Evolutionary conservation across 2,797 vertebrate species (phyloP).

Genomic region (Diplodus puntazzo): DNA sequence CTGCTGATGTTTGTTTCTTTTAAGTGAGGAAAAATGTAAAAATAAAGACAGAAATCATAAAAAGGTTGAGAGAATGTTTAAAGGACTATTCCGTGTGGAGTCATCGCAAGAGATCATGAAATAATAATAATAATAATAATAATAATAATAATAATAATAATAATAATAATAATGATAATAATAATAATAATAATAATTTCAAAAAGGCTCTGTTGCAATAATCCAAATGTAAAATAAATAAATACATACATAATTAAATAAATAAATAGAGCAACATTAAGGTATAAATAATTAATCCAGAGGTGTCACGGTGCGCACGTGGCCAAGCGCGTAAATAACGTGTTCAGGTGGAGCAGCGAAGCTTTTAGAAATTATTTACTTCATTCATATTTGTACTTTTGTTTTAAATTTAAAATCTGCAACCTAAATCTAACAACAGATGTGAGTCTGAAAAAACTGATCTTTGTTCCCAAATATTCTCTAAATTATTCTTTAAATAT

Average conservation of each 20-base stretch:
- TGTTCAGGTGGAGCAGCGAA: background rate
- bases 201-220: background rate
- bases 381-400: background rate
- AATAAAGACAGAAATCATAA: background rate
- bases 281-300: background rate
- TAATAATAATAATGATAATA: too few relatives aligned
- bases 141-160: too few relatives aligned
- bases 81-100: slow-evolving; percentile 18
- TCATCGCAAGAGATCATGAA: background rate
- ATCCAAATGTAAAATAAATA: too few relatives aligned
- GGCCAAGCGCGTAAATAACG: background rate
- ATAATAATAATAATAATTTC: background rate
- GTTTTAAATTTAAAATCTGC: background rate
- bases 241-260: too few relatives aligned
- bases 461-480: background rate
- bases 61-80: background rate
- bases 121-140: too few relatives aligned
- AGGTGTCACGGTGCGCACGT: slow-evolving; percentile 4
- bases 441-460: rapidly evolving
- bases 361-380: background rate
- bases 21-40: background rate
- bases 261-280: background rate
- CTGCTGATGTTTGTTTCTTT: background rate
- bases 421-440: background rate
- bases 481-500: background rate